Evolutionary conservation across 2,113 vertebrate genomes (phyloP).

Genomic region (Oostethus manadensis): DNA sequence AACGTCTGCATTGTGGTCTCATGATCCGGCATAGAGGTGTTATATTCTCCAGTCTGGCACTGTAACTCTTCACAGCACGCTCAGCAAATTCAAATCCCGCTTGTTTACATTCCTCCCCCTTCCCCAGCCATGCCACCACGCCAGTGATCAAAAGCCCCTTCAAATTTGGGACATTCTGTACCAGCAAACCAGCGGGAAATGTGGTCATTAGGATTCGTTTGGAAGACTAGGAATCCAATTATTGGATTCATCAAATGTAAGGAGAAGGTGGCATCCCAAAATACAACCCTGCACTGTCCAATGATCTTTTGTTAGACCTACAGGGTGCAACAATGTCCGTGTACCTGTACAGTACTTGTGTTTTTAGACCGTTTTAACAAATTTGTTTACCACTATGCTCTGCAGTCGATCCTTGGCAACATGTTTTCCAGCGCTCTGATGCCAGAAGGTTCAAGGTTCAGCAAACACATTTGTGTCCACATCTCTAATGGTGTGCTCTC

Average conservation of each 20-base stretch:
- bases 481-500: slow-evolving; percentile 17
- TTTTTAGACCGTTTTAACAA: slow-evolving; percentile 14
- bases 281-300: neutral
- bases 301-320: neutral
- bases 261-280: neutral
- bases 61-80: slow-evolving; percentile 29
- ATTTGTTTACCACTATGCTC: neutral
- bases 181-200: neutral
- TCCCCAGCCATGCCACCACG: slow-evolving; percentile 9
- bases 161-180: slow-evolving; percentile 20
- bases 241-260: neutral
- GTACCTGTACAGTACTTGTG: neutral
- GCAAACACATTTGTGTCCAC: slow-evolving; percentile 30
- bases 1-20: slow-evolving; percentile 5
- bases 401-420: slow-evolving; percentile 17
- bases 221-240: neutral
- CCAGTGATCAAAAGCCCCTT: slow-evolving; percentile 6
- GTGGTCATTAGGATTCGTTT: neutral
- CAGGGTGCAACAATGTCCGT: neutral
- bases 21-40: slow-evolving; percentile 31
- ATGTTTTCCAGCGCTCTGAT: slow-evolving; percentile 11
- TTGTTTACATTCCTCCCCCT: slow-evolving; percentile 28
- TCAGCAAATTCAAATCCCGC: slow-evolving; percentile 33
- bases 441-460: slow-evolving; percentile 34
- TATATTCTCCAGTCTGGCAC: slow-evolving; percentile 42